Conservation (phyloP, 2,113 vertebrate genomes). For the Phalacrocorax pelagicus region DNA sequence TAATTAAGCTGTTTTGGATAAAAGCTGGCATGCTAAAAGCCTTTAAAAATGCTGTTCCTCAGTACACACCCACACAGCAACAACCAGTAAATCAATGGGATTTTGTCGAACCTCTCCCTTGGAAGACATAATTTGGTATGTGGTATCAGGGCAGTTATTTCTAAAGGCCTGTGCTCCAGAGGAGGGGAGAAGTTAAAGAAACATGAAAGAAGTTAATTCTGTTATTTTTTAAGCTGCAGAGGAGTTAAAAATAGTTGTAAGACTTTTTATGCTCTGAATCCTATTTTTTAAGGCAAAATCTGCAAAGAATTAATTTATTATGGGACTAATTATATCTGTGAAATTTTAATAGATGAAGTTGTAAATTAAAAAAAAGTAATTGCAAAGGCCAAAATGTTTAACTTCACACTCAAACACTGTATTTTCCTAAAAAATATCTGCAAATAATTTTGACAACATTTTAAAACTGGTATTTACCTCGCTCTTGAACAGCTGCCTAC, state of each 20-base stretch:
- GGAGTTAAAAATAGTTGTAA: not conserved
- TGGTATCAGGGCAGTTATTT: constrained; percentile 11
- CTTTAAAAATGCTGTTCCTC: not conserved
- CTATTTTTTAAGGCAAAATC: not conserved
- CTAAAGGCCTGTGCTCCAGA: not conserved
- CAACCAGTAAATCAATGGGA: not conserved
- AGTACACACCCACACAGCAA: not conserved
- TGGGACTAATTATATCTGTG: not conserved
- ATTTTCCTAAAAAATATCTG: constrained; percentile 46
- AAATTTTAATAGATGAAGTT: constrained; percentile 14
- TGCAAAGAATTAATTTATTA: constrained; percentile 1
- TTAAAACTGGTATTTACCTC: constrained; percentile 55
- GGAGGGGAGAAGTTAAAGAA: not conserved
- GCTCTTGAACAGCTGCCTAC: not conserved
- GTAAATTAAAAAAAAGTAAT: constrained; percentile 30
- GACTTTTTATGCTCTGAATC: not conserved
- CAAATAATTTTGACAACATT: constrained; percentile 59
- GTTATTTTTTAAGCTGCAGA: not conserved
- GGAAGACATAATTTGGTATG: not conserved
- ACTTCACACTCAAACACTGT: constrained; percentile 13
- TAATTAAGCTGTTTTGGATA: constrained; percentile 41
- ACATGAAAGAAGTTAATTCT: not conserved
- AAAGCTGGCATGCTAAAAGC: constrained; percentile 21
- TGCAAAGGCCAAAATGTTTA: constrained; percentile 6
- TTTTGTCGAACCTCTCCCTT: not conserved